Conservation (phyloP, 2,797 vertebrate genomes). For the Tauraco hartlaubi region DNA sequence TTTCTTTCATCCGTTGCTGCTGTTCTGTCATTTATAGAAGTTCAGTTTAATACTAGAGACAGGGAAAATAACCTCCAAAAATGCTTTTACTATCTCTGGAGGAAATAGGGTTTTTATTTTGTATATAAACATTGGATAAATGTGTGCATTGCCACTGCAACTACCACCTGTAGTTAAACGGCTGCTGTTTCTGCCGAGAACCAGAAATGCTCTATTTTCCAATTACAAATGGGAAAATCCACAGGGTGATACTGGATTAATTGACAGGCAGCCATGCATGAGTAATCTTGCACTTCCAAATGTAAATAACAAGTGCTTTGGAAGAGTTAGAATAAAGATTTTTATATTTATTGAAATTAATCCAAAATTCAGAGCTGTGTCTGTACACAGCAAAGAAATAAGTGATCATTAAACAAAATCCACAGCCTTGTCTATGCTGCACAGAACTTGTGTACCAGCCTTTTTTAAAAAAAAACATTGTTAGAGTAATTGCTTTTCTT, state of each 20-base stretch:
- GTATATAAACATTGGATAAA: not conserved
- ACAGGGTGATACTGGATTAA: conserved; percentile 53
- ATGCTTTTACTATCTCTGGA: conserved; percentile 1
- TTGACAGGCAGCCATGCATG: conserved; percentile 47
- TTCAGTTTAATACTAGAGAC: not conserved
- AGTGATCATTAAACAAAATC: conserved; percentile 18
- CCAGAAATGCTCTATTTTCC: conserved; percentile 46
- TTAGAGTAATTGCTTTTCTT: conserved; percentile 10
- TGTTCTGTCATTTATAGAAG: not conserved
- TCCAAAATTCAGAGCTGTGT: not conserved
- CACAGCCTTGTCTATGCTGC: not conserved
- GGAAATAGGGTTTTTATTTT: conserved; percentile 2
- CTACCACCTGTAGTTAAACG: conserved; percentile 49
- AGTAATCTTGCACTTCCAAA: conserved; percentile 53
- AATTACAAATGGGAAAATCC: conserved; percentile 62
- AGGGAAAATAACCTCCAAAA: conserved; percentile 25
- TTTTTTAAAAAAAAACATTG: not conserved
- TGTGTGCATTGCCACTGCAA: not conserved
- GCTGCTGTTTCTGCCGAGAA: conserved; percentile 25
- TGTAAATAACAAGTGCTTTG: conserved; percentile 47
- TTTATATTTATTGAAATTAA: conserved; percentile 53
- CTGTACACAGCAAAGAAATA: not conserved
- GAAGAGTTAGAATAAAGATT: conserved; percentile 23
- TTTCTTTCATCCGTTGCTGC: not conserved
- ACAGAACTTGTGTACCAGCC: not conserved